Evolutionary conservation across 2,888 invertebrate genomes (phyloP).

Genomic region (Argyra leucocephala): DNA sequence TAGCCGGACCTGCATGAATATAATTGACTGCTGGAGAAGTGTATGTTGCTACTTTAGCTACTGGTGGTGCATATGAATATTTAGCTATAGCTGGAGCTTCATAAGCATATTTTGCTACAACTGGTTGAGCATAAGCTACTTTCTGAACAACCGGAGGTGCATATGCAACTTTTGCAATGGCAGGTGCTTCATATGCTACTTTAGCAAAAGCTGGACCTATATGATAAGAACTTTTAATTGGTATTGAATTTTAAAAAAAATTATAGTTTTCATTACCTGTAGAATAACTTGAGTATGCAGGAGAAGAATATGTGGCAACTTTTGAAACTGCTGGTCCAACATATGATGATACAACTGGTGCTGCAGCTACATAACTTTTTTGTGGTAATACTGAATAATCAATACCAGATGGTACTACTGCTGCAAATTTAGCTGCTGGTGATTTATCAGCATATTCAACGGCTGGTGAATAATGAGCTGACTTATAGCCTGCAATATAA

Average conservation of each 20-base stretch:
- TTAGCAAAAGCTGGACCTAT: conserved; percentile 29
- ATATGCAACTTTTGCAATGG: conserved; percentile 22
- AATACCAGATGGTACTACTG: conserved; percentile 44
- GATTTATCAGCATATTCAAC: conserved; percentile 40
- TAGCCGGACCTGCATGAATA: conserved; percentile 25
- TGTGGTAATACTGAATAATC: conserved; percentile 42
- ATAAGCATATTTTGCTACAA: conserved; percentile 22
- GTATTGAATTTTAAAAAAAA: no score
- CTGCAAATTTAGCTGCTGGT: conserved; percentile 39
- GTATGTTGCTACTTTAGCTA: conserved; percentile 16
- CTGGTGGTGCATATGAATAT: conserved; percentile 13
- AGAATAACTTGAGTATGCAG: conserved; percentile 12
- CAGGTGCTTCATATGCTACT: conserved; percentile 16
- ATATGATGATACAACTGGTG: conserved; percentile 27
- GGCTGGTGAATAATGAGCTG: conserved; percentile 30
- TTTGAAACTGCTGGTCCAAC: conserved; percentile 27
- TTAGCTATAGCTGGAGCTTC: conserved; percentile 29
- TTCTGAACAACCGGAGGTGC: conserved; percentile 18
- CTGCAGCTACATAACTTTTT: conserved; percentile 28
- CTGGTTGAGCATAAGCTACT: conserved; percentile 24
- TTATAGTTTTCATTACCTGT: no score
- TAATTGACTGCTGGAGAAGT: conserved; percentile 24
- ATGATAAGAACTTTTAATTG: conserved; percentile 28
- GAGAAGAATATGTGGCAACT: conserved; percentile 32
- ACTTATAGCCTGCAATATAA: conserved; percentile 17